Conservation (phyloP, 2,888 invertebrate genomes). For the Phragmatobia fuliginosa region DNA sequence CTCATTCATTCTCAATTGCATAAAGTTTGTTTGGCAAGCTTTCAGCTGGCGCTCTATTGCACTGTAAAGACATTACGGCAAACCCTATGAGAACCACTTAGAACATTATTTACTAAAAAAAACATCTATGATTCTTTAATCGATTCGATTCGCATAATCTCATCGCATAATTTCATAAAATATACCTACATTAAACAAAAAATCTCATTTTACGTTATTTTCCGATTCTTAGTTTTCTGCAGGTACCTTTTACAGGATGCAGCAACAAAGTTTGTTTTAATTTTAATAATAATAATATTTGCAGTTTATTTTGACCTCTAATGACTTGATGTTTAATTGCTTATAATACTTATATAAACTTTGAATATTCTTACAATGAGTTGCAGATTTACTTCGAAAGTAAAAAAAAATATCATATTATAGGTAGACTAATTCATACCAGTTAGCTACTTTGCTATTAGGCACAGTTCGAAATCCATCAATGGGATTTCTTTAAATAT, state of each 20-base stretch:
- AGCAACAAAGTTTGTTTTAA: no score
- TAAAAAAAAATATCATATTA: background rate
- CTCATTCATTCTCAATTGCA: no score
- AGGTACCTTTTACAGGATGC: background rate
- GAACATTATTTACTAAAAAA: no score
- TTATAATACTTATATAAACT: background rate
- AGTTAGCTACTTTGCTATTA: background rate
- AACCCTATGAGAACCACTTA: no score
- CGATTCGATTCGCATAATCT: no score
- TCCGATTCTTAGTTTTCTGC: background rate
- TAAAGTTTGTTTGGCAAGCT: no score
- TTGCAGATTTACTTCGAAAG: background rate
- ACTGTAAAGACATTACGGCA: no score
- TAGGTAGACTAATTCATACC: background rate
- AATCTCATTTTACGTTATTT: background rate
- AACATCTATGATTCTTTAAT: no score
- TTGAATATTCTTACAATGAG: background rate
- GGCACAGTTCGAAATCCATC: background rate
- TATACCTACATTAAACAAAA: no score
- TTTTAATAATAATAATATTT: no score
- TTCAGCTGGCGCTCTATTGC: no score
- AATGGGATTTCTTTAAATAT: background rate
- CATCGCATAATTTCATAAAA: no score
- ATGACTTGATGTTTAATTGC: background rate
- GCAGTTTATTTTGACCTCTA: background rate